A percentile compares a stretch with the other conserved stretches of the same genome.
phyloP scores from a whole-genome alignment of 2,113 vertebrate genomes.

The Cariama cristata region DNA sequence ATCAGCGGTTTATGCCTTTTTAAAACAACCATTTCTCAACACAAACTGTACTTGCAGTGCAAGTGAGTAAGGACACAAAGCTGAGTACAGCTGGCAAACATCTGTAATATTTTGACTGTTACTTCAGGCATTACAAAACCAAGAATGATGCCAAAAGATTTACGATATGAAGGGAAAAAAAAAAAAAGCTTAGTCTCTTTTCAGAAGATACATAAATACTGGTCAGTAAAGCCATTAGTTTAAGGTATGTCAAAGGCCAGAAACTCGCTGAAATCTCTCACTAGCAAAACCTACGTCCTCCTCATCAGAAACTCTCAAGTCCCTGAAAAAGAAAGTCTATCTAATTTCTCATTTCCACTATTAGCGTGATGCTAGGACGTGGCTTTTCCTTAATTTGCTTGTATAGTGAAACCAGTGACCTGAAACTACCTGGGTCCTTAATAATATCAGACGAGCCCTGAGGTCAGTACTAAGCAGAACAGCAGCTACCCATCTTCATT shows the following conservation, averaged over 20 bases:
- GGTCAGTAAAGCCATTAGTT: background rate
- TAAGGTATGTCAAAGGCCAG: background rate
- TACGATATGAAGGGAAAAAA: rapidly evolving
- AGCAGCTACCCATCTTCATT: background rate
- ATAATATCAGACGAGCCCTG: rapidly evolving
- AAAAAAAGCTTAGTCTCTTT: background rate
- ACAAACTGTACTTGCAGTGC: rapidly evolving
- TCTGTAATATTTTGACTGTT: rapidly evolving
- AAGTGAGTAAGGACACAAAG: rapidly evolving
- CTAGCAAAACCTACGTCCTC: background rate
- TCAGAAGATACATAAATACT: background rate
- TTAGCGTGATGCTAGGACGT: rapidly evolving
- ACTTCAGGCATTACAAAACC: background rate
- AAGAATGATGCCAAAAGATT: background rate
- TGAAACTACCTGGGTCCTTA: no score
- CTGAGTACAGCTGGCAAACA: background rate
- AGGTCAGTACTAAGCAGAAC: background rate
- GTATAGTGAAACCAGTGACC: background rate
- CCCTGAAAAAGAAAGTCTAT: background rate
- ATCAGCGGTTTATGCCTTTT: background rate
- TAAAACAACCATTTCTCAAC: background rate
- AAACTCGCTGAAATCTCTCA: background rate
- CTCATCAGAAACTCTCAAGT: no score
- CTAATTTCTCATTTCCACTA: background rate
- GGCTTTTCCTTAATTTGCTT: background rate